phyloP scores from a whole-genome alignment of 2,113 vertebrate species.

The Phycodurus eques region DNA sequence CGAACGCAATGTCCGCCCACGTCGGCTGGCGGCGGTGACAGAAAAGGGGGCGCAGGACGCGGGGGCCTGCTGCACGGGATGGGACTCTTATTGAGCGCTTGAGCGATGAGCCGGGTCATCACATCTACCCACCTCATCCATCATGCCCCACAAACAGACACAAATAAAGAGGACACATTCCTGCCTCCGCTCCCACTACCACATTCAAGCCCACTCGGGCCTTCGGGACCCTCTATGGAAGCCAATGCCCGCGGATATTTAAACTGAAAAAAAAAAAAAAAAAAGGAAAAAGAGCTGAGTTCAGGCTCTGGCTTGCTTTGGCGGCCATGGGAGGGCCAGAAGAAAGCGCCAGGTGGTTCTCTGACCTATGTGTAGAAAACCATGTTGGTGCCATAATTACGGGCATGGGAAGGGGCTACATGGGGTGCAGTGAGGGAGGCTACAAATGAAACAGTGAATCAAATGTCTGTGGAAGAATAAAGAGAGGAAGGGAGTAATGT shows the following conservation, averaged over 20 bases:
- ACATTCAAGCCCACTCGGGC: slow-evolving; percentile 63
- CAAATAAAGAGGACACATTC: slow-evolving; percentile 74
- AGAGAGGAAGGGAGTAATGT: slow-evolving; percentile 36
- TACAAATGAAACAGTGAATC: slow-evolving; percentile 14
- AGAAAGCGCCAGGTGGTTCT: slow-evolving; percentile 65
- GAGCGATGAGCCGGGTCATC: slow-evolving; percentile 82
- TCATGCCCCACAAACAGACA: slow-evolving; percentile 76
- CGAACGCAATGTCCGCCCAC: slow-evolving; percentile 72
- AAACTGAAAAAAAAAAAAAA: neutral
- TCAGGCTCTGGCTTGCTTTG: slow-evolving; percentile 61
- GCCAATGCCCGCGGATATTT: slow-evolving; percentile 52
- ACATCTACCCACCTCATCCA: slow-evolving; percentile 80
- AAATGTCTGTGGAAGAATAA: slow-evolving; percentile 21
- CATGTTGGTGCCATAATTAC: slow-evolving; percentile 34
- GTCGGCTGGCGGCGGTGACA: slow-evolving; percentile 65
- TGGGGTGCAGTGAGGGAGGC: slow-evolving; percentile 8
- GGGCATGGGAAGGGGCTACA: slow-evolving; percentile 33
- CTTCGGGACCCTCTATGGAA: slow-evolving; percentile 39
- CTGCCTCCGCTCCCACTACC: slow-evolving; percentile 70
- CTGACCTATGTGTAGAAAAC: slow-evolving; percentile 44
- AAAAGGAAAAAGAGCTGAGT: slow-evolving; percentile 61
- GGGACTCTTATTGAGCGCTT: slow-evolving; percentile 78
- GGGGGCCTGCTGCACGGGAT: slow-evolving; percentile 68
- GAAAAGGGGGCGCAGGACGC: slow-evolving; percentile 50
- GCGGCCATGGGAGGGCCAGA: slow-evolving; percentile 69